Conservation (phyloP, 1,140 invertebrate genomes). For the Colletes gigas region DNA sequence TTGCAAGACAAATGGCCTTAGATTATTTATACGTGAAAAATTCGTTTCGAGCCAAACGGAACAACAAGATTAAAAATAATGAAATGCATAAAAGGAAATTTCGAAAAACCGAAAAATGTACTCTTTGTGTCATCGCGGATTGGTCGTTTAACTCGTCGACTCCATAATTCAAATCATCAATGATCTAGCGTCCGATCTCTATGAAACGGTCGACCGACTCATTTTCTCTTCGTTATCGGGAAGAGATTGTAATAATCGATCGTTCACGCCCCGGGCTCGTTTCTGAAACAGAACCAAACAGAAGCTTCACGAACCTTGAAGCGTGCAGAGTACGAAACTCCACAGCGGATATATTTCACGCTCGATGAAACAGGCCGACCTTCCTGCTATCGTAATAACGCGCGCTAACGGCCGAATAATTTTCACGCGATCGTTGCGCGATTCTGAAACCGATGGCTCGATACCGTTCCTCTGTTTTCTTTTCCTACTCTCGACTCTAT, state of each 20-base stretch:
- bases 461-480: background rate
- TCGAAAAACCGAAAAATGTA: too few relatives aligned
- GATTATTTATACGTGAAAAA: too few relatives aligned
- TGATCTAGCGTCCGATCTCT: too few relatives aligned
- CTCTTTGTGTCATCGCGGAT: too few relatives aligned
- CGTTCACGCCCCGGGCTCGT: background rate
- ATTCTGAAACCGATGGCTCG: slow-evolving; percentile 31
- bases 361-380: slow-evolving; percentile 54
- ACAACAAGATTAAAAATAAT: too few relatives aligned
- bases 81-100: too few relatives aligned
- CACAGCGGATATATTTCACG: slow-evolving; percentile 51
- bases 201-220: too few relatives aligned
- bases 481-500: background rate
- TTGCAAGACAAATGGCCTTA: too few relatives aligned
- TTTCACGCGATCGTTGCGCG: slow-evolving; percentile 28
- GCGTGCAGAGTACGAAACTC: slow-evolving; percentile 1
- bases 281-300: slow-evolving; percentile 1
- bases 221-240: too few relatives aligned
- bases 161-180: too few relatives aligned
- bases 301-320: slow-evolving; percentile 3
- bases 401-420: slow-evolving; percentile 33
- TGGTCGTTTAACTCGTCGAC: too few relatives aligned
- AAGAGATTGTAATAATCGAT: background rate
- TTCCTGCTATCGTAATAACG: slow-evolving; percentile 38
- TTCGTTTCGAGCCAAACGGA: too few relatives aligned